Evolutionary conservation across 1,140 invertebrate species (phyloP).

Genomic region (Drosophila varians): DNA sequence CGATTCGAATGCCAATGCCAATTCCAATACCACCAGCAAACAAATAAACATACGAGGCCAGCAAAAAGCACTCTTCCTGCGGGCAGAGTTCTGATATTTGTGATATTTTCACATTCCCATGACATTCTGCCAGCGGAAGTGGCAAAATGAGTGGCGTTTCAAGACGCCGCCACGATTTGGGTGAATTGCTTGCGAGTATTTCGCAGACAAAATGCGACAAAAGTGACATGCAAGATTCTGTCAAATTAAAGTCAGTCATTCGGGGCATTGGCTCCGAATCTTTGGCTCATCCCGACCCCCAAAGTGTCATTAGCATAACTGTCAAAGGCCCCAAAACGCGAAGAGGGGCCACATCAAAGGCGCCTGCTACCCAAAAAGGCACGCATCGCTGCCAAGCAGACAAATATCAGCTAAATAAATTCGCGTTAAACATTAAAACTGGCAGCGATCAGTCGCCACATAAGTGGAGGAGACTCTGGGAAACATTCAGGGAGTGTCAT

Average conservation of each 20-base stretch:
- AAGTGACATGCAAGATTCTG: conserved; percentile 79
- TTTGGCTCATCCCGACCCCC: conserved; percentile 1
- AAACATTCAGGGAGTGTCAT: background rate
- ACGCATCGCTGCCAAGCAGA: conserved; percentile 70
- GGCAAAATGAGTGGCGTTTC: conserved; percentile 78
- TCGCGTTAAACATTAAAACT: conserved; percentile 52
- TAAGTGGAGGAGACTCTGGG: background rate
- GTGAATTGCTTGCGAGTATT: conserved; percentile 19
- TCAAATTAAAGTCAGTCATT: conserved; percentile 80
- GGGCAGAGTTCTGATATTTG: conserved; percentile 25
- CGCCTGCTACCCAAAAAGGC: conserved; percentile 21
- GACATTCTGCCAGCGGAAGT: conserved; percentile 78
- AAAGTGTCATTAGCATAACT: conserved; percentile 75
- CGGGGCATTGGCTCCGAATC: conserved; percentile 43
- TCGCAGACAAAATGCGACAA: conserved; percentile 52
- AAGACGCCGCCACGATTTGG: conserved; percentile 70
- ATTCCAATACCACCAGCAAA: conserved; percentile 29
- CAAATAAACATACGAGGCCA: conserved; percentile 23
- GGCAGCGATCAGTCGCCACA: conserved; percentile 4
- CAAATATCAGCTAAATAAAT: conserved; percentile 56
- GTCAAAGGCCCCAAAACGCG: conserved; percentile 39
- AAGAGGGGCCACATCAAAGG: conserved; percentile 40
- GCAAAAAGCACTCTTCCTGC: conserved; percentile 61
- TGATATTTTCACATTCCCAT: conserved; percentile 77
- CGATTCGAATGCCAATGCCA: background rate